Evolutionary conservation across 1,140 invertebrate species (phyloP).

Genomic region (Polyergus mexicanus): DNA sequence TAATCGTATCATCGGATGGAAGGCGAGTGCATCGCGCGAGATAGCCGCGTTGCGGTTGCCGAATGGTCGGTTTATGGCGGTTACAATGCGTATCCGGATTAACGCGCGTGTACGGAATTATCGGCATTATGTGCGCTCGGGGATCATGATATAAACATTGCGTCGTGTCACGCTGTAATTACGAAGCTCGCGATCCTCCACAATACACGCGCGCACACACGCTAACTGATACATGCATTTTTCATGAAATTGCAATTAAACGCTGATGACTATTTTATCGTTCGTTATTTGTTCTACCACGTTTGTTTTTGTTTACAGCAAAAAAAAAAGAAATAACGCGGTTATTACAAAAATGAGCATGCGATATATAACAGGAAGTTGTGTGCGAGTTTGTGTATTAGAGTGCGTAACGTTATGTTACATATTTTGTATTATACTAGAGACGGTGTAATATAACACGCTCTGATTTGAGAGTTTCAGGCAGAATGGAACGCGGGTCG

Average conservation of each 20-base stretch:
- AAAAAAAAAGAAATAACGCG: not conserved
- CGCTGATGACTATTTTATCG: not conserved
- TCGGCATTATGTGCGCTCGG: slow-evolving; percentile 8
- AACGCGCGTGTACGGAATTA: slow-evolving; percentile 22
- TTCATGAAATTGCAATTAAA: not conserved
- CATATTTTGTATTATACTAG: slow-evolving; percentile 12
- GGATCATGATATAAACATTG: slow-evolving; percentile 23
- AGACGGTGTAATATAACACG: not conserved
- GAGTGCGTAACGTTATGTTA: not conserved
- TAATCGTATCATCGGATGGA: slow-evolving; percentile 55
- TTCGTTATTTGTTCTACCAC: not conserved
- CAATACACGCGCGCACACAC: not conserved
- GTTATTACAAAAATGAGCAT: not conserved
- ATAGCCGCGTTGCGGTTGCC: slow-evolving; percentile 31
- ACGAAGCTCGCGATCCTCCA: not conserved
- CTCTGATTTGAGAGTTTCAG: slow-evolving; percentile 57
- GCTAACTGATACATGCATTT: not conserved
- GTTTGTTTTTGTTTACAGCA: not conserved
- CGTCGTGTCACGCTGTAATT: slow-evolving; percentile 15
- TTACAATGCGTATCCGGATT: slow-evolving; percentile 18
- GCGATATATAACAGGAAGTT: not conserved
- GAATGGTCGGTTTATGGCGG: slow-evolving; percentile 1
- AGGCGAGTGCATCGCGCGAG: slow-evolving; percentile 51
- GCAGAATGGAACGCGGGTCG: slow-evolving; percentile 58
- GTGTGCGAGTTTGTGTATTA: not conserved